A percentile compares a stretch with the other conserved stretches of the same genome.
Evolutionary conservation across 2,113 vertebrate species (phyloP).

Genomic region (Mohoua ochrocephala): DNA sequence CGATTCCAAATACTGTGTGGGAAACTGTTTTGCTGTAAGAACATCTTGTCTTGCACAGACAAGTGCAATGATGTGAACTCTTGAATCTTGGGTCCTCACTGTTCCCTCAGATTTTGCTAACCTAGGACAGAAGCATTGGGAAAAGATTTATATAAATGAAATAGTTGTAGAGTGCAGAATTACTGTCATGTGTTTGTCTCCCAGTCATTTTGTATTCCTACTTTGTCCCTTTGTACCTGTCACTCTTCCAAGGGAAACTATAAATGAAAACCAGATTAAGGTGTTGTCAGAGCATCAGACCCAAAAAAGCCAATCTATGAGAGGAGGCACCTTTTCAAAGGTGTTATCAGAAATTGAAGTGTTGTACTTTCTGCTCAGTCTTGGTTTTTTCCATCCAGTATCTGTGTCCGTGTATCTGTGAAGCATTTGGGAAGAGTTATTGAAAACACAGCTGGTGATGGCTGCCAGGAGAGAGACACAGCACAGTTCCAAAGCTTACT

Average conservation of each 20-base stretch:
- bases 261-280: not conserved
- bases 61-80: not conserved
- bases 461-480: not conserved
- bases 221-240: not conserved
- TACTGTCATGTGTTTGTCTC: not conserved
- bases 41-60: not conserved
- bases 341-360: not conserved
- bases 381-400: not conserved
- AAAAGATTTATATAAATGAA: not conserved
- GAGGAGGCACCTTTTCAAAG: not conserved
- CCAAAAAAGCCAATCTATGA: not conserved
- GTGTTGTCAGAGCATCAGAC: not conserved
- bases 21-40: not conserved
- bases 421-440: not conserved
- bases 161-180: not conserved
- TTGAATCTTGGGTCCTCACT: not conserved
- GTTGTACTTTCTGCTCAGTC: not conserved
- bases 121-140: not conserved
- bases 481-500: not conserved
- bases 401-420: not conserved
- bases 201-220: not conserved
- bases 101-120: not conserved
- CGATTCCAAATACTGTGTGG: not conserved
- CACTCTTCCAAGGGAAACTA: not conserved
- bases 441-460: constrained; percentile 3